Conservation (phyloP, 1,140 invertebrate species). For the Potamilus streckersoni region DNA sequence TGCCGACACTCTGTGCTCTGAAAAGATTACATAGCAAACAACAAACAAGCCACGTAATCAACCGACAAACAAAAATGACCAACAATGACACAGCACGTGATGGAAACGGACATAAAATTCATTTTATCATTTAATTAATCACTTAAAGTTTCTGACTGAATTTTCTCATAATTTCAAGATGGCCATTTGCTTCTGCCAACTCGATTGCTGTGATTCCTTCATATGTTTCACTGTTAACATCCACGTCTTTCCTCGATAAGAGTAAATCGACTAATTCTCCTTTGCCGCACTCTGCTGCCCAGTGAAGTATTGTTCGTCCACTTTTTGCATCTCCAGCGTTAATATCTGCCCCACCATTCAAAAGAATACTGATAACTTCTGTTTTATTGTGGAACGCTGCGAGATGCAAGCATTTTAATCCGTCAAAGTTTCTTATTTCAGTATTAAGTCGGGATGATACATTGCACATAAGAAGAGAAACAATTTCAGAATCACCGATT, state of each 20-base stretch:
- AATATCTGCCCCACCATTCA: conserved; percentile 71
- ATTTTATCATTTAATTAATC: too few relatives aligned
- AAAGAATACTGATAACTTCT: conserved; percentile 28
- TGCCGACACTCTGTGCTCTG: too few relatives aligned
- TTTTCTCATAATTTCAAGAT: too few relatives aligned
- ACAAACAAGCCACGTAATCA: too few relatives aligned
- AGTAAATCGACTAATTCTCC: conserved; percentile 9
- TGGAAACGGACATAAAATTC: too few relatives aligned
- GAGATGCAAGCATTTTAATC: conserved; percentile 75
- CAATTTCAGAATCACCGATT: conserved; percentile 74
- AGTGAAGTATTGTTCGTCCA: conserved; percentile 20
- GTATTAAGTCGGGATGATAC: conserved; percentile 53
- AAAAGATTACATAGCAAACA: too few relatives aligned
- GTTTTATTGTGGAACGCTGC: conserved; percentile 34
- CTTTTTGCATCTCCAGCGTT: conserved; percentile 71
- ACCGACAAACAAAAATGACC: too few relatives aligned
- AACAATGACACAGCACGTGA: too few relatives aligned
- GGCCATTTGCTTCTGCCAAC: conserved; percentile 3
- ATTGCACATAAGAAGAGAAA: conserved; percentile 75
- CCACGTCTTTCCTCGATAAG: background rate
- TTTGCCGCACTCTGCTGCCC: conserved; percentile 5
- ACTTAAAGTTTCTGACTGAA: too few relatives aligned
- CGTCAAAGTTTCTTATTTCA: conserved; percentile 79
- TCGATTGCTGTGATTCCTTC: conserved; percentile 26
- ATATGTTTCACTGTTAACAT: conserved; percentile 24